Conservation (phyloP, 2,888 invertebrate species). For the Polyommatus iphigenia region DNA sequence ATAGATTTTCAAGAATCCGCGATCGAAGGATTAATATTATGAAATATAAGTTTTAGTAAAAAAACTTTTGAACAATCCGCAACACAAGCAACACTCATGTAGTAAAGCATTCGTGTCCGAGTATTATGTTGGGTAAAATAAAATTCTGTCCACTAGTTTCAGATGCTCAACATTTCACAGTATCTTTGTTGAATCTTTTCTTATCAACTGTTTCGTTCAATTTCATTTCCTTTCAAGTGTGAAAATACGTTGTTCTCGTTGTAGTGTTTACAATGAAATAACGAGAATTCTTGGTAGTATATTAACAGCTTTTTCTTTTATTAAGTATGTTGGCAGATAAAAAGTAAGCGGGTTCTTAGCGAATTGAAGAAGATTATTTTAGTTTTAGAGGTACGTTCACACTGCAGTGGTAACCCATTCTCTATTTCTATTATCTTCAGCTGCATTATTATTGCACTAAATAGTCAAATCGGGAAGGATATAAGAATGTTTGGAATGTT, state of each 20-base stretch:
- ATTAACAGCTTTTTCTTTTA: constrained; percentile 12
- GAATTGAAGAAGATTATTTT: not conserved
- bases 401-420: too few relatives aligned
- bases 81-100: not conserved
- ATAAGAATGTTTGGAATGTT: not conserved
- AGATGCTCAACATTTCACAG: constrained; percentile 10
- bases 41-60: too few relatives aligned
- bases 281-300: not conserved
- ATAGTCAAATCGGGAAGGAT: not conserved
- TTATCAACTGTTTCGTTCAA: constrained; percentile 23
- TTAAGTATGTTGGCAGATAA: not conserved
- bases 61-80: not conserved
- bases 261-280: not conserved
- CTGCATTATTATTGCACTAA: too few relatives aligned
- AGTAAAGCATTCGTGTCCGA: not conserved
- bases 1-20: too few relatives aligned
- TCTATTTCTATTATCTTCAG: too few relatives aligned
- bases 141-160: not conserved
- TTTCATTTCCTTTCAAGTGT: constrained; percentile 30
- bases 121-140: not conserved
- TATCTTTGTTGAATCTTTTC: constrained; percentile 27
- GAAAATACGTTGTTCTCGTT: constrained; percentile 23
- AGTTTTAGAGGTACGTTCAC: not conserved
- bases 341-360: constrained; percentile 3
- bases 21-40: too few relatives aligned